A percentile compares a stretch with the other conserved stretches of the same genome.
phyloP scores from a whole-genome alignment of 2,113 vertebrate species.

The Guaruba guarouba region DNA sequence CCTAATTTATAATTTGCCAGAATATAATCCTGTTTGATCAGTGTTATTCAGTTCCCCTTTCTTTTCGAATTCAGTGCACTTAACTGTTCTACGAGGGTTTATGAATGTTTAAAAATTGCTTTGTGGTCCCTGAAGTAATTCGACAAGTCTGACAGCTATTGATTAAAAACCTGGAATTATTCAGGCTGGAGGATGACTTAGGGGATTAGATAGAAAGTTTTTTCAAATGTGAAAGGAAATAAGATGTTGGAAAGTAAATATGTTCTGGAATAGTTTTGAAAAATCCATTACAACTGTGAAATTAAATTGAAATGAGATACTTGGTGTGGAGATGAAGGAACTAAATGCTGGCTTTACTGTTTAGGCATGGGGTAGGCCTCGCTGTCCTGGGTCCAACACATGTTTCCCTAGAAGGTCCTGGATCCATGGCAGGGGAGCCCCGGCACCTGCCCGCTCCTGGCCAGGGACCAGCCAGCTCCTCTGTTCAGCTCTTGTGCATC shows the following conservation, averaged over 20 bases:
- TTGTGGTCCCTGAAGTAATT: constrained; percentile 82
- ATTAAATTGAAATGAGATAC: constrained; percentile 59
- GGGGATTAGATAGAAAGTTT: constrained; percentile 75
- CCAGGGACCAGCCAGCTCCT: background rate
- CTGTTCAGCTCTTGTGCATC: fast-evolving
- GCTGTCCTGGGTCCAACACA: background rate
- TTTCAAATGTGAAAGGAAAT: constrained; percentile 68
- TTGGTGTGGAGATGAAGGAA: constrained; percentile 23
- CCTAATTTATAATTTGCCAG: constrained; percentile 65
- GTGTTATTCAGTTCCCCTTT: constrained; percentile 59
- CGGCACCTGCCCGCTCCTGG: background rate
- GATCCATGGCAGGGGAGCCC: background rate
- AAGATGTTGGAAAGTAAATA: constrained; percentile 68
- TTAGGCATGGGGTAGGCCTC: background rate
- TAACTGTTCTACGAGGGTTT: constrained; percentile 74
- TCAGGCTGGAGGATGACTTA: constrained; percentile 75
- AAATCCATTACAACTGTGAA: constrained; percentile 62
- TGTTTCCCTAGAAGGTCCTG: background rate
- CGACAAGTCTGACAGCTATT: constrained; percentile 84
- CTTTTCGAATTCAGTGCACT: constrained; percentile 76
- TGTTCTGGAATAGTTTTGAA: constrained; percentile 57
- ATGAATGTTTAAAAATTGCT: constrained; percentile 84
- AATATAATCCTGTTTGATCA: constrained; percentile 67
- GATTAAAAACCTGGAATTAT: constrained; percentile 83
- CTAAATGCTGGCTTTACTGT: constrained; percentile 15